Evolutionary conservation across 2,888 invertebrate species (phyloP).

Genomic region (Philaethria dido): DNA sequence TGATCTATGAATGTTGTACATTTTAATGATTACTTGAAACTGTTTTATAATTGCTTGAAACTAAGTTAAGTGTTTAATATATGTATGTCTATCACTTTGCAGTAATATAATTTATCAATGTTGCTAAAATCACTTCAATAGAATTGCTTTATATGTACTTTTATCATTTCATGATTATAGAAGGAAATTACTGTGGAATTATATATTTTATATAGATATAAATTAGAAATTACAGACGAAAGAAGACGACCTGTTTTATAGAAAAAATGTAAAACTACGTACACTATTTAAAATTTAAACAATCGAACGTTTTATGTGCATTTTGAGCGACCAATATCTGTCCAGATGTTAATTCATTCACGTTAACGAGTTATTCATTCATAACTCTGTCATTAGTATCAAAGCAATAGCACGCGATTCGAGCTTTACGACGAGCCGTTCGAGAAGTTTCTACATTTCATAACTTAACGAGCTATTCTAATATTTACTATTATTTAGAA

Average conservation of each 20-base stretch:
- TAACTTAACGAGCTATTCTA: conserved; percentile 23
- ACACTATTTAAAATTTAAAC: background rate
- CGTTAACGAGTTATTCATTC: conserved; percentile 34
- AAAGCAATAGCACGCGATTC: conserved; percentile 32
- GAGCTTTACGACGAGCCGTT: conserved; percentile 19
- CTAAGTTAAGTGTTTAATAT: background rate
- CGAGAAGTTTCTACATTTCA: conserved; percentile 21
- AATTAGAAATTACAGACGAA: background rate
- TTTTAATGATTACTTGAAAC: background rate
- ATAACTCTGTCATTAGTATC: conserved; percentile 33
- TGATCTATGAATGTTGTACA: conserved; percentile 10
- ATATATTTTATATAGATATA: too few species aligned
- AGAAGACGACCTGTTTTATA: background rate
- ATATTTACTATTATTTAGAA: conserved; percentile 22
- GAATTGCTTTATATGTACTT: too few species aligned
- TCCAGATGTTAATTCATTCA: conserved; percentile 30
- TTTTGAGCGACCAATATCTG: conserved; percentile 26
- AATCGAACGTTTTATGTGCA: conserved; percentile 10
- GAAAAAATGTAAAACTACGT: background rate
- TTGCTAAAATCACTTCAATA: too few species aligned
- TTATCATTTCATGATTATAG: too few species aligned
- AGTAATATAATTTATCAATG: too few species aligned
- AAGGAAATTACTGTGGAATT: too few species aligned
- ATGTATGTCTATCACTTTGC: background rate
- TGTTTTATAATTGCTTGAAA: conserved; percentile 4